A percentile compares a stretch with the other conserved stretches of the same genome.
Evolutionary conservation across 2,113 vertebrate species (phyloP).

Genomic region (Corvus moneduloides): DNA sequence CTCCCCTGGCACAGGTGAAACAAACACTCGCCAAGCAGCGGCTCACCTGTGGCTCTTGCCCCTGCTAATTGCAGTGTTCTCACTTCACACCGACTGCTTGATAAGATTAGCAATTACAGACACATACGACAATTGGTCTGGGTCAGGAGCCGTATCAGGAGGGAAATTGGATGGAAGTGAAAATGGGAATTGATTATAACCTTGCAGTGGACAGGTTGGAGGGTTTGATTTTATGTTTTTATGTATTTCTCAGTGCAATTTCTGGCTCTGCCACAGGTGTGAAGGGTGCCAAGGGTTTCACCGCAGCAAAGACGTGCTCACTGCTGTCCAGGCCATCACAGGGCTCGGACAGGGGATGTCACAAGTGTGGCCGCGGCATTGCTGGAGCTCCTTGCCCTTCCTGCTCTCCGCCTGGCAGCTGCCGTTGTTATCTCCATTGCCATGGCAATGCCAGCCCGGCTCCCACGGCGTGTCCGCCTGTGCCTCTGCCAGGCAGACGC

Average conservation of each 20-base stretch:
- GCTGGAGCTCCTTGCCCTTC: background rate
- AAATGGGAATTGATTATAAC: slow-evolving; percentile 28
- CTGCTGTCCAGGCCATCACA: fast-evolving
- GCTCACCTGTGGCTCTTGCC: background rate
- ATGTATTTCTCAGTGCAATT: background rate
- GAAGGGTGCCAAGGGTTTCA: background rate
- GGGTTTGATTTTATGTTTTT: background rate
- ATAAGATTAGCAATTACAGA: slow-evolving; percentile 29
- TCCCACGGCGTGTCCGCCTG: background rate
- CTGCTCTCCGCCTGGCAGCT: background rate
- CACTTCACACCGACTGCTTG: background rate
- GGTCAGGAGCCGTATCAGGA: background rate
- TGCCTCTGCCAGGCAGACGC: background rate
- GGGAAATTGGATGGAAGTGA: slow-evolving; percentile 25
- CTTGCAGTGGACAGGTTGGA: background rate
- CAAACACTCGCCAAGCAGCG: background rate
- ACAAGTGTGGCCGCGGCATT: background rate
- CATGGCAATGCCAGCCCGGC: slow-evolving; percentile 48
- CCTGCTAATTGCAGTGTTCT: slow-evolving; percentile 26
- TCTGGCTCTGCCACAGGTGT: fast-evolving
- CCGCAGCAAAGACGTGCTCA: fast-evolving
- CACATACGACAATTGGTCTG: background rate
- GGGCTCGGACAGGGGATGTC: background rate
- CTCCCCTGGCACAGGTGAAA: background rate
- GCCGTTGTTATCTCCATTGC: slow-evolving; percentile 20